These are phyloP conservation scores for Strigamia transsilvanica DNA, from an alignment of 2,888 invertebrate species.

Conservation along the genomic window DNA sequence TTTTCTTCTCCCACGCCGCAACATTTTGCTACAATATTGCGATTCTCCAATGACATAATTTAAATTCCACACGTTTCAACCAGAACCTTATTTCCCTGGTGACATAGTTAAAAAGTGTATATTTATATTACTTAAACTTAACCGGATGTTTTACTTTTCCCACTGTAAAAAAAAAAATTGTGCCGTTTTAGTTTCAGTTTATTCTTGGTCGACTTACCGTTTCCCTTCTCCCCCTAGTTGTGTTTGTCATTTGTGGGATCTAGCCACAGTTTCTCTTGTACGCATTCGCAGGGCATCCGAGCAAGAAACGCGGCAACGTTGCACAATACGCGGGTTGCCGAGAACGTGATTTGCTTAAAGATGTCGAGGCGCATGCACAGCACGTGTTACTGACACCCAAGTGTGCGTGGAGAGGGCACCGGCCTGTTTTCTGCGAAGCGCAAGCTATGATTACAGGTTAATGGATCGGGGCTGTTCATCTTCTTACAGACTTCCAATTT, in stretches of 20 bases:
- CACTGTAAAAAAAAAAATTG: neutral
- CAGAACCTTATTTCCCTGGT: neutral
- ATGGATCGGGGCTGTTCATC: conserved; percentile 50
- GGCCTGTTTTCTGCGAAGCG: conserved; percentile 51
- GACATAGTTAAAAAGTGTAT: neutral
- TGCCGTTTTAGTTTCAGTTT: neutral
- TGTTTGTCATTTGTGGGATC: conserved; percentile 39
- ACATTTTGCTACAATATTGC: neutral
- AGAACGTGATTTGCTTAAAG: conserved; percentile 46
- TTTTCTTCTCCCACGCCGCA: neutral
- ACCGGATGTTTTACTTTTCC: neutral
- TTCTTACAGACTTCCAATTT: conserved; percentile 22
- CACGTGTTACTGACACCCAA: conserved; percentile 50
- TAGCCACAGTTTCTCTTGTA: conserved; percentile 22
- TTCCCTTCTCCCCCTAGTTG: neutral
- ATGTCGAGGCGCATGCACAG: conserved; percentile 37
- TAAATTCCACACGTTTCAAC: neutral
- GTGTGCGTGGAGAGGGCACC: conserved; percentile 40
- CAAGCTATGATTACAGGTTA: conserved; percentile 48
- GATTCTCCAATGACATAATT: neutral
- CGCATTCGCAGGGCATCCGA: conserved; percentile 21
- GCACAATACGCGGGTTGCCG: conserved; percentile 35
- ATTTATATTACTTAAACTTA: neutral
- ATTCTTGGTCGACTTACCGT: conserved; percentile 18
- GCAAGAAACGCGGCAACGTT: conserved; percentile 24